Evolutionary conservation across 2,888 invertebrate genomes (phyloP), one percentile per base, ranked within the genome.

Genomic region (Nudaria mundana): DNA sequence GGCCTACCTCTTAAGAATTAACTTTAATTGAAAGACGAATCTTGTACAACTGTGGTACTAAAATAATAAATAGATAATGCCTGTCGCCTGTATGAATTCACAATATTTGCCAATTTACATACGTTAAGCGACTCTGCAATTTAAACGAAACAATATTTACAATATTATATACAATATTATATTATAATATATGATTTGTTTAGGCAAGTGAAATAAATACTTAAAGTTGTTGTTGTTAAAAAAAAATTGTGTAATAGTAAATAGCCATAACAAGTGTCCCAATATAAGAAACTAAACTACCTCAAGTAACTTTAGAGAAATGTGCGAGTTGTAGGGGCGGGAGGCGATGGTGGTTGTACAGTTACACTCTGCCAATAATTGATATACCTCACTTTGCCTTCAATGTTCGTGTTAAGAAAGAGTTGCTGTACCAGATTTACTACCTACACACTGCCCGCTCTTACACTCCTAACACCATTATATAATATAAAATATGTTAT

Each of bases 241-340:
- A 78, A 56, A 77, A 70, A 52, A 71, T 71, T 81, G 72, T 82
- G 76, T 73, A 66, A 78, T 76, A 71, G 71, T 73, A 37, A 51
- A 40, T 83, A 83, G 80, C 77, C 84, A 78, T 84, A 77, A 74
- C 69, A 77, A 70, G 68, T 77, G 71, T 73, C 68, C 77, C 73
- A 76, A 76, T 75, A 68, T 69, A 65, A 71, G 82, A 66, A 86
- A 87, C 81, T 71, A 65, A 85, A 79, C 87, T 88, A 88, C 87
- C 87, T 88, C 87, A 87, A 73, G 63, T 81, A 79, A 80, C 76
- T 52, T 55, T 63, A 66, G 69, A 66, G 68, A 66, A 75, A 68
- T 75, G n/a, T n/a, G n/a, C n/a, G n/a, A n/a, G n/a, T n/a, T n/a
- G 70, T 73, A 73, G 63, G 57, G 63, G 53, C 61, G 62, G 50